phyloP scores from a whole-genome alignment of 2,113 vertebrate genomes.

The Triplophysa rosa region DNA sequence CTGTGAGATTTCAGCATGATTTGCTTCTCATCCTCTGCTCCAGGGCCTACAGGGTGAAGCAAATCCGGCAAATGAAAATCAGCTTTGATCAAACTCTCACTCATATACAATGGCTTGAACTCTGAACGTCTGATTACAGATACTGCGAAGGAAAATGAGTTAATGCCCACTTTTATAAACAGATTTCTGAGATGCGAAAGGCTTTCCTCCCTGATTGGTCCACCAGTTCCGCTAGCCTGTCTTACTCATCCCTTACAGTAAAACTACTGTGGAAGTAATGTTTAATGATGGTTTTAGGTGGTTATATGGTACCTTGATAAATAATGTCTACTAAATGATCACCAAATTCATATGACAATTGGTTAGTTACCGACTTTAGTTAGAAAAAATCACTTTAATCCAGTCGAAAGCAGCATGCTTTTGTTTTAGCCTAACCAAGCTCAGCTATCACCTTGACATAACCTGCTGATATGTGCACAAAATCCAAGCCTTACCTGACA shows the following conservation, averaged over 20 bases:
- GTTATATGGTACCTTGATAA: too few species aligned
- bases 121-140: conserved; percentile 32
- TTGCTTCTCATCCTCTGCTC: conserved; percentile 28
- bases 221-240: neutral
- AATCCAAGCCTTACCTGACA: too few species aligned
- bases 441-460: too few species aligned
- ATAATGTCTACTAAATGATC: too few species aligned
- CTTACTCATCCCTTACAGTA: neutral
- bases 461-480: too few species aligned
- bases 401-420: too few species aligned
- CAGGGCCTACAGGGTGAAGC: neutral
- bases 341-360: too few species aligned
- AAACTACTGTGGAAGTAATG: too few species aligned
- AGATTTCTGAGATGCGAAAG: conserved; percentile 7
- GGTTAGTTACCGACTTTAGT: too few species aligned
- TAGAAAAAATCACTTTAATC: too few species aligned
- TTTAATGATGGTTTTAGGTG: too few species aligned
- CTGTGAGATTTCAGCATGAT: conserved; percentile 25
- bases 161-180: conserved; percentile 19
- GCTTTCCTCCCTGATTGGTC: neutral
- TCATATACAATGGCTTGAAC: conserved; percentile 24
- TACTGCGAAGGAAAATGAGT: neutral
- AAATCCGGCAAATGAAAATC: conserved; percentile 30
- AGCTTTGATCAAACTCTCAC: conserved; percentile 32
- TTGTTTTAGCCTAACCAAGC: too few species aligned